phyloP scores from a whole-genome alignment of 2,888 invertebrate species.

The Congeria kusceri region DNA sequence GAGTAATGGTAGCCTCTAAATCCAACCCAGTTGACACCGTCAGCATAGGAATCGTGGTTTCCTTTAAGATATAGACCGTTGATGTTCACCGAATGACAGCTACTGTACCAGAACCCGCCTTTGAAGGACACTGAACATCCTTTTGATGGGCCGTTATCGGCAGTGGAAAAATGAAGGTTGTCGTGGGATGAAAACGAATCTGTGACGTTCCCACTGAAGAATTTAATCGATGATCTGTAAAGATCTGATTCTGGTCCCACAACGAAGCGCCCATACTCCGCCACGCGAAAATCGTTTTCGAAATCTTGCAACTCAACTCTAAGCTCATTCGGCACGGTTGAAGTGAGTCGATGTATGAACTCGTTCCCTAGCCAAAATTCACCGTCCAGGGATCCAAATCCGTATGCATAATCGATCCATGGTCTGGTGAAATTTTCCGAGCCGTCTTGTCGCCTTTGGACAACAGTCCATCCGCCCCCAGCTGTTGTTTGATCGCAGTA shows the following conservation, averaged over 20 bases:
- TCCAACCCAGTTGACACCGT: constrained; percentile 80
- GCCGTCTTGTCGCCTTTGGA: no score
- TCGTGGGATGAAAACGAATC: constrained; percentile 11
- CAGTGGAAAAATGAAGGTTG: constrained; percentile 14
- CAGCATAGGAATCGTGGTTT: constrained; percentile 72
- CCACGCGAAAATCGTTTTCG: constrained; percentile 17
- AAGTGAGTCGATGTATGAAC: no score
- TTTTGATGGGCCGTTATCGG: constrained; percentile 18
- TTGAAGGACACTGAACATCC: constrained; percentile 22
- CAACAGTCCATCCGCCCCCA: no score
- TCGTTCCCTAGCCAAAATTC: constrained; percentile 52
- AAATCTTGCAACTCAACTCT: constrained; percentile 33
- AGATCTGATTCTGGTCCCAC: constrained; percentile 15
- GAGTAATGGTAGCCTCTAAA: constrained; percentile 81
- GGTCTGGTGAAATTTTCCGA: no score
- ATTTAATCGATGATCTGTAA: constrained; percentile 1
- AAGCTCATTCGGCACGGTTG: constrained; percentile 11
- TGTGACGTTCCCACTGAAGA: constrained; percentile 19
- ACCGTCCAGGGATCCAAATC: no score
- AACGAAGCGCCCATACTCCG: constrained; percentile 23
- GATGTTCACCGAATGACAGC: constrained; percentile 16
- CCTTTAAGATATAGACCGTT: constrained; percentile 73
- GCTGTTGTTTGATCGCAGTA: constrained; percentile 41
- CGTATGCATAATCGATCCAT: no score
- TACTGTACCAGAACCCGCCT: constrained; percentile 39